These are phyloP conservation scores for Thermophis baileyi DNA, from an alignment of 2,113 vertebrate genomes.

Conservation along the genomic window DNA sequence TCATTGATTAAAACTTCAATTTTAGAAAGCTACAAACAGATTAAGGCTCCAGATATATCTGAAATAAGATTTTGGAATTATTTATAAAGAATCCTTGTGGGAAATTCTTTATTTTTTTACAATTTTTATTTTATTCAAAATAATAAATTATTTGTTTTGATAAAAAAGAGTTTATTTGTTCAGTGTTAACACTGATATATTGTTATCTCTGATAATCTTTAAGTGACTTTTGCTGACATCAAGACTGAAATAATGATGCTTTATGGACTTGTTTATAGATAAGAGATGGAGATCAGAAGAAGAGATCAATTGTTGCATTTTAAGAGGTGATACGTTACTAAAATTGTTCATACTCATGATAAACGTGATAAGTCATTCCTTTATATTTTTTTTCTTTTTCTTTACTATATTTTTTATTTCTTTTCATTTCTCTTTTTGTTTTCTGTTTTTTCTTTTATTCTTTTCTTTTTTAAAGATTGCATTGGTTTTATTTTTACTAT, in stretches of 20 bases:
- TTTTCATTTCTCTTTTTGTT: neutral
- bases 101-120: neutral
- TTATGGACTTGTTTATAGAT: neutral
- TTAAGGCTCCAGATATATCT: neutral
- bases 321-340: neutral
- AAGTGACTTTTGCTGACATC: neutral
- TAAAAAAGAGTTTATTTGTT: neutral
- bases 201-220: neutral
- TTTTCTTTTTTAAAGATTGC: neutral
- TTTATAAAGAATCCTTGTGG: neutral
- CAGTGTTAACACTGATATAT: neutral
- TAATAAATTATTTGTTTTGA: neutral
- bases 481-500: neutral
- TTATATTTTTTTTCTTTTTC: neutral
- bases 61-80: neutral
- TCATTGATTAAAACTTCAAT: neutral
- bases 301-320: neutral
- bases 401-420: neutral
- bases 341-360: neutral
- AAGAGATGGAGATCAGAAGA: neutral
- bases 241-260: neutral
- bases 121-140: neutral
- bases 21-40: neutral
- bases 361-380: neutral
- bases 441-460: neutral